These are phyloP conservation scores for Oegoconia quadripuncta DNA, from an alignment of 2,888 invertebrate species.

Conservation along the genomic window DNA sequence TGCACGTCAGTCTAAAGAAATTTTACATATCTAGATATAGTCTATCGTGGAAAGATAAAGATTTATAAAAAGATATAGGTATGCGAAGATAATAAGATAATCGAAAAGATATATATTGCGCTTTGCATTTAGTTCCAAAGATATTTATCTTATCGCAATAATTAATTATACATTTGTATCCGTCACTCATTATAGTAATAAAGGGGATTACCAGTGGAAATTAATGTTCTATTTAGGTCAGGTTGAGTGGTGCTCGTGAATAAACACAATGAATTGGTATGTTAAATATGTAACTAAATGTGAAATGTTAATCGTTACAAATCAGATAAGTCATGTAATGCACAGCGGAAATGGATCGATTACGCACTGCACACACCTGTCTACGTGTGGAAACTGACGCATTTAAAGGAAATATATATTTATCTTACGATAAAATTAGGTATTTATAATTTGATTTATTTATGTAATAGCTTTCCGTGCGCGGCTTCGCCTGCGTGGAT, in stretches of 20 bases:
- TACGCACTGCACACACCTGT: no score
- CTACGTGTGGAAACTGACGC: no score
- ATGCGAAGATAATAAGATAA: background rate
- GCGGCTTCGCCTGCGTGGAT: no score
- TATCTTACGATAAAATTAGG: no score
- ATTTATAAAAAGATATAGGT: background rate
- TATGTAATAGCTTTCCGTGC: no score
- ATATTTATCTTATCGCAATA: conserved; percentile 1
- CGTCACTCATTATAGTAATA: conserved; percentile 1
- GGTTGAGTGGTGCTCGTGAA: conserved; percentile 24
- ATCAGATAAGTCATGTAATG: no score
- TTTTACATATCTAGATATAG: no score
- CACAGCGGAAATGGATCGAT: no score
- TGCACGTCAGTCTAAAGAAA: no score
- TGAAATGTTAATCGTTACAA: background rate
- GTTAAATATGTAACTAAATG: conserved; percentile 11
- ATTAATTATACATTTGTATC: background rate
- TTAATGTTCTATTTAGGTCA: conserved; percentile 31
- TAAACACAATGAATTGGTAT: conserved; percentile 13
- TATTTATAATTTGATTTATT: no score
- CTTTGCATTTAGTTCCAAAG: background rate
- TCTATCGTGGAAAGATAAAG: no score
- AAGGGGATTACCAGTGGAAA: conserved; percentile 28
- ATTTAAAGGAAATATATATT: no score
- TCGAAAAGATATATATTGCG: background rate